Evolutionary conservation across 2,113 vertebrate genomes (phyloP).

Genomic region (Saimiri boliviensis): DNA sequence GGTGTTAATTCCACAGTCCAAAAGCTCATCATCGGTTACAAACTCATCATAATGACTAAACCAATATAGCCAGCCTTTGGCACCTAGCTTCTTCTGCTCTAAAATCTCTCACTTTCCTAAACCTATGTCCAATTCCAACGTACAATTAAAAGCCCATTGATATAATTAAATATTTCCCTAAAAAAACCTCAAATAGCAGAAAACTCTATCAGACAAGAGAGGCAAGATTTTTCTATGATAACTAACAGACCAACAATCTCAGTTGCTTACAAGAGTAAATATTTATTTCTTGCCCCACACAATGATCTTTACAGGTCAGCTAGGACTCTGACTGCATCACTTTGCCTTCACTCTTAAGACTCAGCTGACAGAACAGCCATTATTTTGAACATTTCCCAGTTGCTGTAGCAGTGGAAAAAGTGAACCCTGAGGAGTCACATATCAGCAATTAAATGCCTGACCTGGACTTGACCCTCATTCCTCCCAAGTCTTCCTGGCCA

Average conservation of each 20-base stretch:
- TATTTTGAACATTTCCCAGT: background rate
- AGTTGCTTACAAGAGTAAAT: background rate
- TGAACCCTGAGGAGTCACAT: background rate
- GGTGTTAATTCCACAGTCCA: background rate
- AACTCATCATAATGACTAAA: background rate
- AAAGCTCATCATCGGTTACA: background rate
- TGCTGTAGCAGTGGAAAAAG: background rate
- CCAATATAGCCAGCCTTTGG: background rate
- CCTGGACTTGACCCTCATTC: background rate
- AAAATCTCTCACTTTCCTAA: background rate
- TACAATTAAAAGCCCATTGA: background rate
- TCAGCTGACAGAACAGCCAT: background rate
- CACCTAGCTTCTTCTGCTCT: background rate
- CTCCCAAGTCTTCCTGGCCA: background rate
- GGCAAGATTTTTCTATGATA: background rate
- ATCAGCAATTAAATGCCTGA: background rate
- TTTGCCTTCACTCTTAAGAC: background rate
- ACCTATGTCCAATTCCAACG: background rate
- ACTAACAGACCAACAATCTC: background rate
- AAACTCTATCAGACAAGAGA: background rate
- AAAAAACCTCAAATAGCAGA: background rate
- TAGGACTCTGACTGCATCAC: too few species aligned
- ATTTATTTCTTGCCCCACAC: background rate
- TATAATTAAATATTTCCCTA: background rate
- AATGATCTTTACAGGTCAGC: background rate